phyloP scores from a whole-genome alignment of 2,113 vertebrate species.

The Carassius auratus region DNA sequence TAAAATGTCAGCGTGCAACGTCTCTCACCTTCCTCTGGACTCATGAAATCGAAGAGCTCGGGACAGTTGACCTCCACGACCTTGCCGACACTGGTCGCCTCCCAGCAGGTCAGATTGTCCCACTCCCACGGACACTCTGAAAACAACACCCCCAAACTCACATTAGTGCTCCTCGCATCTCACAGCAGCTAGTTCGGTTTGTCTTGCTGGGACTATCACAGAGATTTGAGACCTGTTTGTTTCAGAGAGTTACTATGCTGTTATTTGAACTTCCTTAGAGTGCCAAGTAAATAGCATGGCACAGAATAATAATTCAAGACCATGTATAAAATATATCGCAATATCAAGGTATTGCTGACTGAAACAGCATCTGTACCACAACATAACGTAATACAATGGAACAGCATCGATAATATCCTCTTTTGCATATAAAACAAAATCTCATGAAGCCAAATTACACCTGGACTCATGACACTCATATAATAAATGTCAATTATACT shows the following conservation, averaged over 20 bases:
- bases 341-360: neutral
- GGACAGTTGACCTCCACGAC: conserved; percentile 89
- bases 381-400: too few species aligned
- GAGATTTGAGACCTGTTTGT: neutral
- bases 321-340: too few species aligned
- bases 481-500: conserved; percentile 10
- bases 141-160: neutral
- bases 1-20: neutral
- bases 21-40: conserved; percentile 85
- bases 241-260: neutral
- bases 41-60: conserved; percentile 85
- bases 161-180: neutral
- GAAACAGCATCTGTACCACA: neutral
- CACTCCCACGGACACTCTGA: conserved; percentile 91
- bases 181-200: neutral
- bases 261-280: neutral
- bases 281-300: too few species aligned
- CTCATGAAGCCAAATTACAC: neutral
- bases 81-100: conserved; percentile 83
- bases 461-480: neutral
- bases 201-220: neutral
- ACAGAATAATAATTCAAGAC: neutral
- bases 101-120: conserved; percentile 98
- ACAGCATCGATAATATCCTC: neutral
- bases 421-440: neutral